Percentiles rank a stretch among this genome's conserved stretches.
phyloP scores from a whole-genome alignment of 1,140 invertebrate species.

The Alviniconcha marisindica region DNA sequence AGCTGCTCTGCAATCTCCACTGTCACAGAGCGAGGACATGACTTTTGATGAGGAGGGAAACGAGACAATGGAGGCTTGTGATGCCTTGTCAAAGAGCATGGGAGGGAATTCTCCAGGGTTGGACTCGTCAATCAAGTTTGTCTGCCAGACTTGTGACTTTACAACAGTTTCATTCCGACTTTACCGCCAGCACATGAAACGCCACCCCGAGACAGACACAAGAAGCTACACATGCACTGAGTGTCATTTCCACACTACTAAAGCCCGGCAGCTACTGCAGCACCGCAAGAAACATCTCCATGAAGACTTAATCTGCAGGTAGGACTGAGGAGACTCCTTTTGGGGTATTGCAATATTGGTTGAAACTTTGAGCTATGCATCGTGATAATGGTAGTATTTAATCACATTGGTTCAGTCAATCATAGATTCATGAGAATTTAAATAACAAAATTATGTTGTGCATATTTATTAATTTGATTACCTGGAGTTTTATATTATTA shows the following conservation, averaged over 20 bases:
- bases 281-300: constrained; percentile 77
- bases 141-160: constrained; percentile 62
- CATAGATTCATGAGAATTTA: no score
- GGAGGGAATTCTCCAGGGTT: background rate
- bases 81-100: background rate
- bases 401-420: no score
- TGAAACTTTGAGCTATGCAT: no score
- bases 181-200: constrained; percentile 46
- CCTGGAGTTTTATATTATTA: no score
- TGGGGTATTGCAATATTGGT: no score
- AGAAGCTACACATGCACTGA: constrained; percentile 58
- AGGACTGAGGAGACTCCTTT: no score
- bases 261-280: constrained; percentile 58
- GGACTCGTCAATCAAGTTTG: constrained; percentile 48
- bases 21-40: background rate
- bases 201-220: constrained; percentile 46
- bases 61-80: background rate
- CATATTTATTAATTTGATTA: no score
- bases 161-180: constrained; percentile 37
- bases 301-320: constrained; percentile 73
- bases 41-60: background rate
- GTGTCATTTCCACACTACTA: constrained; percentile 62
- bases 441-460: no score
- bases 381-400: no score
- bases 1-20: background rate